Evolutionary conservation across 2,113 vertebrate species (phyloP).

Genomic region (Apteryx owenii): DNA sequence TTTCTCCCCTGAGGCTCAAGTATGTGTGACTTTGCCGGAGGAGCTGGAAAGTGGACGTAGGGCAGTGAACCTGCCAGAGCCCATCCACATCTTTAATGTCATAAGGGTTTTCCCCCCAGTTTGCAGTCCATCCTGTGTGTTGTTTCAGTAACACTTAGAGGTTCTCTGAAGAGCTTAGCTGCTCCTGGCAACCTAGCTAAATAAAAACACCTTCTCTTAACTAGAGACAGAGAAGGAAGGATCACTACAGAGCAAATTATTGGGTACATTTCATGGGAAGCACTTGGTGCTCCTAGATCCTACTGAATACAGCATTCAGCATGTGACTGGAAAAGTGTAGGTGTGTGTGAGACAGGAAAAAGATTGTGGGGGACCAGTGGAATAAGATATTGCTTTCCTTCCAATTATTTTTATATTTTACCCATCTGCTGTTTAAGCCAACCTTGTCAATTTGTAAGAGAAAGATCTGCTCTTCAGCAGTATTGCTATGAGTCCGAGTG

Average conservation of each 20-base stretch:
- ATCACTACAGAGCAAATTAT: neutral
- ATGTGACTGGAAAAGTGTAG: conserved; percentile 11
- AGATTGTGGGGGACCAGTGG: neutral
- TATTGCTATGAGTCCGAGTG: neutral
- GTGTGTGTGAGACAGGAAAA: conserved; percentile 44
- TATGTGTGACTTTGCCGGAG: accelerated
- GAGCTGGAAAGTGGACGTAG: neutral
- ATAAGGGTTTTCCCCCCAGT: neutral
- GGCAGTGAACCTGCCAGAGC: neutral
- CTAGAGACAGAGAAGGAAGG: neutral
- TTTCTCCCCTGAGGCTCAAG: neutral
- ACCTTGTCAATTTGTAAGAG: conserved; percentile 25
- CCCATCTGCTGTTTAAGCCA: conserved; percentile 57
- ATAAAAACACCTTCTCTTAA: neutral
- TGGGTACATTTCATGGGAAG: neutral
- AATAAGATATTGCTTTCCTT: conserved; percentile 39
- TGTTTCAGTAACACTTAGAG: neutral
- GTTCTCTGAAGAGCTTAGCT: neutral
- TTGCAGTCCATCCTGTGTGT: neutral
- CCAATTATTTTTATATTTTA: conserved; percentile 33
- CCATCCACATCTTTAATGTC: neutral
- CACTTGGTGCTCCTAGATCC: neutral
- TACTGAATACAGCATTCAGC: neutral
- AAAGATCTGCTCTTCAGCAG: neutral
- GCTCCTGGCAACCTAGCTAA: neutral